Evolutionary conservation across 2,113 vertebrate genomes (phyloP).

Genomic region (Rhea pennata): DNA sequence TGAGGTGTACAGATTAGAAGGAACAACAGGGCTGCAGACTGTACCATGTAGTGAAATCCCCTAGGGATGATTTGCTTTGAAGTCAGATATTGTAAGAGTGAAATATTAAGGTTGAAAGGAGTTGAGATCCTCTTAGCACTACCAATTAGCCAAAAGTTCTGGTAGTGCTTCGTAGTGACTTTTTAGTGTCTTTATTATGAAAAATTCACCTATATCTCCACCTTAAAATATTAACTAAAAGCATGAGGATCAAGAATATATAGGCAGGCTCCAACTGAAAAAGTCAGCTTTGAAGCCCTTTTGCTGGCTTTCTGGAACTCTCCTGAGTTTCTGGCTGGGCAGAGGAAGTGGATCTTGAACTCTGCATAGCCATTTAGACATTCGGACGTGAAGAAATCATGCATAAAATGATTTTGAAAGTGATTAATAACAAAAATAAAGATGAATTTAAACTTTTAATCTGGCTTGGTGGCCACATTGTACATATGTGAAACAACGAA

Average conservation of each 20-base stretch:
- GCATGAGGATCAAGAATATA: not conserved
- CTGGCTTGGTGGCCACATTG: not conserved
- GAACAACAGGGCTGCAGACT: not conserved
- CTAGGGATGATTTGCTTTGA: not conserved
- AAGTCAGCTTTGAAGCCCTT: not conserved
- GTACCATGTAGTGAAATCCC: not conserved
- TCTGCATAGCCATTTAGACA: not conserved
- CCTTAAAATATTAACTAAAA: not conserved
- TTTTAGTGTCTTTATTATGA: not conserved
- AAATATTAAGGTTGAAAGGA: not conserved
- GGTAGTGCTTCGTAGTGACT: not conserved
- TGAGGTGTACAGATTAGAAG: not conserved
- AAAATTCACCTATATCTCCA: not conserved
- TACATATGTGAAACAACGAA: not conserved
- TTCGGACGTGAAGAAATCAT: fast-evolving
- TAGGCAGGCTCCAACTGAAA: not conserved
- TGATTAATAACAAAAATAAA: not conserved
- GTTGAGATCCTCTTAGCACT: not conserved
- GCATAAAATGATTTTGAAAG: not conserved
- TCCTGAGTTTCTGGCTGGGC: not conserved
- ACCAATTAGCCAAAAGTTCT: not conserved
- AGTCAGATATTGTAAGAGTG: not conserved
- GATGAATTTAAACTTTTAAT: not conserved
- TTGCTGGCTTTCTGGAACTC: not conserved
- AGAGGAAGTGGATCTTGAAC: not conserved